Evolutionary conservation across 2,888 invertebrate species (phyloP).

Genomic region (Trachelus iudaicus): DNA sequence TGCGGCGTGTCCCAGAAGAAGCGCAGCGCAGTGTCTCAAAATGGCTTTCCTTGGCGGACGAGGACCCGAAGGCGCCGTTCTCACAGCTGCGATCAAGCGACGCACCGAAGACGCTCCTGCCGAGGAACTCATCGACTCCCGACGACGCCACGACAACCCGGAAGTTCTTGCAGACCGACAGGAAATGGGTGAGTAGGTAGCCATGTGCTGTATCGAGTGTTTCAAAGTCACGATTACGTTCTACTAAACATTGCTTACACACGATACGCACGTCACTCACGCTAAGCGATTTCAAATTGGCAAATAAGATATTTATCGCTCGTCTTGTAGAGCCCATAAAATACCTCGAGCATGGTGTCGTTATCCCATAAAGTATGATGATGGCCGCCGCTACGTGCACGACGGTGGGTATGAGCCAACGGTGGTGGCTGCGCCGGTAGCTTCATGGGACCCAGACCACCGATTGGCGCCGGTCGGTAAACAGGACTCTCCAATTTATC

Average conservation of each 20-base stretch:
- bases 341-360: conserved; percentile 60
- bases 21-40: conserved; percentile 62
- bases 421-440: conserved; percentile 57
- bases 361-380: conserved; percentile 59
- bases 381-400: conserved; percentile 57
- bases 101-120: conserved; percentile 76
- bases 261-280: neutral
- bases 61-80: conserved; percentile 56
- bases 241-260: neutral
- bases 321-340: neutral
- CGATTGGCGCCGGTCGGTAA: conserved; percentile 51
- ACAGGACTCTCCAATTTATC: conserved; percentile 57
- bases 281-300: neutral
- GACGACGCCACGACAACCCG: conserved; percentile 68
- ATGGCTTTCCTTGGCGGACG: conserved; percentile 56
- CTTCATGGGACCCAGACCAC: conserved; percentile 51
- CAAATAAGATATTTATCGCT: neutral
- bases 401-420: conserved; percentile 55
- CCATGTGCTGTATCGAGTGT: conserved; percentile 62
- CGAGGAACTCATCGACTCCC: conserved; percentile 68
- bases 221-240: neutral
- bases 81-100: conserved; percentile 72
- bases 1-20: conserved; percentile 70
- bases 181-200: conserved; percentile 73
- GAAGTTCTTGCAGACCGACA: conserved; percentile 62